A percentile compares a stretch with the other conserved stretches of the same genome.
Conservation (phyloP, 1,140 invertebrate species). For the Drosophila truncata region DNA sequence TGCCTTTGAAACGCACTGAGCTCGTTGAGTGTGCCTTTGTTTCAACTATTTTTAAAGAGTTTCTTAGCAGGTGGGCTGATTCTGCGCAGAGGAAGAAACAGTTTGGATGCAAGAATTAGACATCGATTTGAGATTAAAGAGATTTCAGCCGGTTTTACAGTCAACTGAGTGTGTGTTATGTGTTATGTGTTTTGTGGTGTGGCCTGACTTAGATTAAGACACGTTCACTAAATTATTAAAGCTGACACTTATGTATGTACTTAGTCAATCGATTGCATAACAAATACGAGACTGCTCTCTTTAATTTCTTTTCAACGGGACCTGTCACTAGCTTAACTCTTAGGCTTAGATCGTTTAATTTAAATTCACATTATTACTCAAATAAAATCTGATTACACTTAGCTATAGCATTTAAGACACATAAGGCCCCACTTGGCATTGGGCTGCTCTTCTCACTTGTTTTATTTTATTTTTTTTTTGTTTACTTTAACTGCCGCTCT, state of each 20-base stretch:
- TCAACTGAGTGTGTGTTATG: constrained; percentile 33
- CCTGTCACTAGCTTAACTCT: constrained; percentile 42
- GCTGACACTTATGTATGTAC: constrained; percentile 78
- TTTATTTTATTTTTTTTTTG: constrained; percentile 13
- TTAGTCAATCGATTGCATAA: constrained; percentile 78
- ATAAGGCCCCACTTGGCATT: constrained; percentile 84
- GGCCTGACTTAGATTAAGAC: constrained; percentile 72
- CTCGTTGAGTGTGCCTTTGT: neutral
- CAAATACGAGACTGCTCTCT: constrained; percentile 54
- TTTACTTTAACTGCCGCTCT: constrained; percentile 32
- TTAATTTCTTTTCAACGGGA: constrained; percentile 38
- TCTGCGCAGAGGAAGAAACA: constrained; percentile 32
- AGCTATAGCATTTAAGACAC: constrained; percentile 85
- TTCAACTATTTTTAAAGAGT: constrained; percentile 7
- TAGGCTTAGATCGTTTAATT: constrained; percentile 57
- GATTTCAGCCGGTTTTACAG: constrained; percentile 62
- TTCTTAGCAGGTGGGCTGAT: constrained; percentile 11
- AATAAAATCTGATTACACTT: constrained; percentile 81
- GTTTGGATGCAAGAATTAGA: constrained; percentile 24
- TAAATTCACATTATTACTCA: constrained; percentile 67
- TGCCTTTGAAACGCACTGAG: constrained; percentile 16
- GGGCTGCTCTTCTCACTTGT: constrained; percentile 48
- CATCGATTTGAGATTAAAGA: constrained; percentile 65
- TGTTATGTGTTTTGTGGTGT: constrained; percentile 34
- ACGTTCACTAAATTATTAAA: constrained; percentile 84